Base-by-base conservation (phyloP, 2,113 vertebrate species). In the Oophaga pumilio region DNA sequence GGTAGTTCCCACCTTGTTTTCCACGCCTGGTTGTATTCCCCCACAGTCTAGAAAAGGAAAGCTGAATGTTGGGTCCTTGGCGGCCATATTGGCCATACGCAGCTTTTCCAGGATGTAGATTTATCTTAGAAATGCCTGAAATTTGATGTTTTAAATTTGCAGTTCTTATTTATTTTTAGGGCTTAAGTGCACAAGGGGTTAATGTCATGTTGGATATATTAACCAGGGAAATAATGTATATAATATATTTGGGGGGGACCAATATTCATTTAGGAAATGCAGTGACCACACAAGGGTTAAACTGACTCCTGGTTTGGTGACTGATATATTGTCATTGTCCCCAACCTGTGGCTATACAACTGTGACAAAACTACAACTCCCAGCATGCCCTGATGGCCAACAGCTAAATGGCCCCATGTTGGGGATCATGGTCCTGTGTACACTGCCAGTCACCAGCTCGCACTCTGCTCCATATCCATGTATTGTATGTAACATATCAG, bases 401-500 rank as follows among this genome's bases (percentile, higher is more conserved):
- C 33, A 43, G 33, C 33, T 43, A 43, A 43, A 43, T 43, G 33
- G 33, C 33, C 33, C 33, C 3, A 43, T 2, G 33, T 43, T 43
- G 33, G 33, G 33, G 33, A 43, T 43, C 33, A 43, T 5, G 33
- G 33, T 43, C 33, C 33, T 43, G 33, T 20, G 14, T 22, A 20
- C 43, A 11, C 20, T 28, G 26, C 24, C 26, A 60, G 26, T 20
- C n/a, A 9, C 49, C 13, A 1, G 13, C 14, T 20, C 20, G 13
- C 56, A n/a, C 52, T 56, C 52, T 59, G 52, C 24, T 59, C 52
- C 28, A 33, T 57, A 79, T 78, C 18, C 52, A 56, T 77, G 76
- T 79, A 57, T 57, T 79, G 52, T 79, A 57, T 79, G 53, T 79
- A 79, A 79, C 76, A 57, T 79, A 59, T 78, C 76, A 59, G 26